These are phyloP conservation scores for Myotis yumanensis DNA, from an alignment of 2,113 vertebrate genomes.

Conservation along the genomic window DNA sequence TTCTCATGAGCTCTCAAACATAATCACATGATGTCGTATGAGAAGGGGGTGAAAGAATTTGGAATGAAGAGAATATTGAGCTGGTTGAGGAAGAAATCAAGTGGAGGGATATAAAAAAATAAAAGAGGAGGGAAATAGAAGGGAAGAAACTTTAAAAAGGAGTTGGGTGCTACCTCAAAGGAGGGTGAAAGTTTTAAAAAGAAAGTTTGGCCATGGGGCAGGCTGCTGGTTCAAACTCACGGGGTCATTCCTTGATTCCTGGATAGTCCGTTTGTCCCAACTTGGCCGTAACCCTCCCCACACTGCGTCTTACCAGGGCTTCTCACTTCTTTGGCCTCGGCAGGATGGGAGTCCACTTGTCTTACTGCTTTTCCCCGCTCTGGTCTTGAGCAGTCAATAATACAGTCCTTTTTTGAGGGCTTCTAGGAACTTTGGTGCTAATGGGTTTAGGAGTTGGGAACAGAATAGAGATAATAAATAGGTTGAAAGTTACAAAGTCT, in stretches of 20 bases:
- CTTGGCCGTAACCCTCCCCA: neutral
- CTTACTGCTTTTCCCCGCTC: neutral
- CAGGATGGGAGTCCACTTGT: neutral
- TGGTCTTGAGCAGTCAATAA: neutral
- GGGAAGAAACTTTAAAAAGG: constrained; percentile 27
- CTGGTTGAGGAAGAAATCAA: neutral
- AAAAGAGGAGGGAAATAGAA: neutral
- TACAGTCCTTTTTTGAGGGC: neutral
- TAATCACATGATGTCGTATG: neutral
- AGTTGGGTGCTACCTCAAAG: neutral
- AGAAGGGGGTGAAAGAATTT: constrained; percentile 16
- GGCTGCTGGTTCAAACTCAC: neutral
- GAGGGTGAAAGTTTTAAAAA: neutral
- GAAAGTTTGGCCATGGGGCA: neutral
- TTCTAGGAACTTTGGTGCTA: neutral
- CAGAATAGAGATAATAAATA: neutral
- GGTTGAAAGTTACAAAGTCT: neutral
- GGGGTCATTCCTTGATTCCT: neutral
- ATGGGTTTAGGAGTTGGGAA: neutral
- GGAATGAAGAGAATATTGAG: neutral
- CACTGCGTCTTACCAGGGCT: neutral
- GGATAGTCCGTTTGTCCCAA: neutral
- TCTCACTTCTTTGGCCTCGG: neutral
- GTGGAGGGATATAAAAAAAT: neutral
- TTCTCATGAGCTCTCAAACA: neutral